These are phyloP conservation scores for Protosalanx chinensis DNA, from an alignment of 2,797 vertebrate species.

Conservation along the genomic window DNA sequence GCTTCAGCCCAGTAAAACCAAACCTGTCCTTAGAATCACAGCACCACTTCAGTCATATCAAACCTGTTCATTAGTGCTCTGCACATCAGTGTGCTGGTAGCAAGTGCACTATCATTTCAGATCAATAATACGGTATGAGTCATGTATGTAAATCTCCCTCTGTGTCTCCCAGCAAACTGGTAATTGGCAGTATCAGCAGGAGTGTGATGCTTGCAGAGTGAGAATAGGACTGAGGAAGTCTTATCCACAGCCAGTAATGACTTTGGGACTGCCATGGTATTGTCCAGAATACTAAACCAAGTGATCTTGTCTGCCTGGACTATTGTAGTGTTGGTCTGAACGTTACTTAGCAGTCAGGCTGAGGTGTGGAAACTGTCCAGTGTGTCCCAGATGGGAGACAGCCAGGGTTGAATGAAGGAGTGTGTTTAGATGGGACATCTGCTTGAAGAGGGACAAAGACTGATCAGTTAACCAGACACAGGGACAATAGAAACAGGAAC, in stretches of 20 bases:
- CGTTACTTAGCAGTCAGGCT: background rate
- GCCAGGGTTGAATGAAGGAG: background rate
- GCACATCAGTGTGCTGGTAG: background rate
- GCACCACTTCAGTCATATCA: background rate
- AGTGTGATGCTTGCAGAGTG: background rate
- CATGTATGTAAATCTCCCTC: background rate
- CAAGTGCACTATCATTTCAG: background rate
- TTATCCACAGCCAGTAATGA: slow-evolving; percentile 5
- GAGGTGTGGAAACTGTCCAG: background rate
- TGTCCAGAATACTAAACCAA: background rate
- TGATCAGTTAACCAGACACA: background rate
- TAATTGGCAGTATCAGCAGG: slow-evolving; percentile 24
- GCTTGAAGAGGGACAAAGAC: background rate
- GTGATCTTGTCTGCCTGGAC: background rate
- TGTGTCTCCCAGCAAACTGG: slow-evolving; percentile 20
- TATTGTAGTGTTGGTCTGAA: background rate
- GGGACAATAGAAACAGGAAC: background rate
- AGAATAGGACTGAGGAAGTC: background rate
- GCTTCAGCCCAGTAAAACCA: background rate
- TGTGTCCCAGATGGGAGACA: too few relatives aligned
- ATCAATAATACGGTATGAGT: background rate
- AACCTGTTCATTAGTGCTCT: background rate
- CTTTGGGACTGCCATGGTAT: background rate
- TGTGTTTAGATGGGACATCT: background rate
- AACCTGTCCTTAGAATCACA: background rate